A percentile compares a stretch with the other conserved stretches of the same genome.
Conservation (phyloP, 2,888 invertebrate species). For the Plusia festucae region DNA sequence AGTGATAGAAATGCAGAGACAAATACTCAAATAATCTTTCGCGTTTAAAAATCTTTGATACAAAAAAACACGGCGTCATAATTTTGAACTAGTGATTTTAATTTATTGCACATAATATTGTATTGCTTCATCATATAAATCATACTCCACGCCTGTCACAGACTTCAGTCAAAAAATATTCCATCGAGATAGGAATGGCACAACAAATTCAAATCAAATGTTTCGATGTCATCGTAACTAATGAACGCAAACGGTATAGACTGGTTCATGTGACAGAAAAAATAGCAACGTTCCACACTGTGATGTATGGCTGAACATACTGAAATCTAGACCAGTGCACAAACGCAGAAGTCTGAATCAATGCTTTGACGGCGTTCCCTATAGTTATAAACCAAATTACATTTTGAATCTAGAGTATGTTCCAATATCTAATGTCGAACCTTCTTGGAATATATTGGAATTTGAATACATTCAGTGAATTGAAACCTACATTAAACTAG, state of each 20-base stretch:
- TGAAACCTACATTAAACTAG: neutral
- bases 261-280: slow-evolving; percentile 36
- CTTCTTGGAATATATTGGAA: neutral
- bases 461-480: neutral
- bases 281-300: slow-evolving; percentile 21
- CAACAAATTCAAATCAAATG: slow-evolving; percentile 30
- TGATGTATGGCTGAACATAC: slow-evolving; percentile 39
- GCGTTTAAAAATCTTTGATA: no score
- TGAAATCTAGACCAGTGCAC: slow-evolving; percentile 20
- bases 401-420: neutral
- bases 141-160: neutral
- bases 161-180: neutral
- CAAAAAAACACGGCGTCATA: neutral
- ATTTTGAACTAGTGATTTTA: no score
- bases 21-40: no score
- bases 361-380: neutral
- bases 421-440: neutral
- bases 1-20: neutral
- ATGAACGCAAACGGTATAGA: slow-evolving; percentile 24
- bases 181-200: neutral
- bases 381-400: neutral
- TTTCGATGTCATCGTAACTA: slow-evolving; percentile 43
- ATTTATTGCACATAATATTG: no score
- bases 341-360: slow-evolving; percentile 9
- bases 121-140: neutral